Base-by-base conservation (phyloP, 30 jellyfish, hydroid and myxozoan species). In the Cassiopea andromeda region DNA sequence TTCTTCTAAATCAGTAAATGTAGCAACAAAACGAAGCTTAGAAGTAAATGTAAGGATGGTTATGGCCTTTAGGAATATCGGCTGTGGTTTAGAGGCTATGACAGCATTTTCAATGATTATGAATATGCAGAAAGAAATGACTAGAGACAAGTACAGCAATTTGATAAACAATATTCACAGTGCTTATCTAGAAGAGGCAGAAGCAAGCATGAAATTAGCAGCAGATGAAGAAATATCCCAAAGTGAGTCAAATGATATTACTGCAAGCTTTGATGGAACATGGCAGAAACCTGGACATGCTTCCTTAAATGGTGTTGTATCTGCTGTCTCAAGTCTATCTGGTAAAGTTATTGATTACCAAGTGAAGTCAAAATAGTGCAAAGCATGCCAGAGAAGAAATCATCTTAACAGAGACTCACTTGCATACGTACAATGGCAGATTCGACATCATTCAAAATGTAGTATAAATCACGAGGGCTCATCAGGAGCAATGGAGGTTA, bases 211-310 rank as follows among this genome's bases (percentile, higher is more conserved):
- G 78, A 78, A 14, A 18, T 76, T n/a, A 15, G 87, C 87, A 7
- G 79, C 78, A 12, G 87, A 78, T n/a, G 87, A 78, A 43, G 78
- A 48, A 14, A 78, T 48, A 48, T 9, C 15, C 0, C 44, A 18
- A 43, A 57, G 46, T 58, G 79, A 16, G 18, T 17, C 9, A 57
- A 15, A 13, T 19, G 87, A 77, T 77, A 16, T 80, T 44, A 17
- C 89, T 58, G 89, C 89, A 48, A 80, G 87, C 61, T 80, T 80
- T 80, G 90, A 81, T 81, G 90, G 90, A 13, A 54, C 90, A 45
- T 81, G 90, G 90, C 82, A 81, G 82, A 81, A 70, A 72, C 86
- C 78, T 48, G 92, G 92, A 12, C 92, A 72, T 57, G 60, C 76
- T 10, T 70, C 92, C 17, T 19, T 70, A 72, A 69, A 70, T 72